These are phyloP conservation scores for Anabas testudineus DNA, from an alignment of 2,797 vertebrate species.

Conservation along the genomic window DNA sequence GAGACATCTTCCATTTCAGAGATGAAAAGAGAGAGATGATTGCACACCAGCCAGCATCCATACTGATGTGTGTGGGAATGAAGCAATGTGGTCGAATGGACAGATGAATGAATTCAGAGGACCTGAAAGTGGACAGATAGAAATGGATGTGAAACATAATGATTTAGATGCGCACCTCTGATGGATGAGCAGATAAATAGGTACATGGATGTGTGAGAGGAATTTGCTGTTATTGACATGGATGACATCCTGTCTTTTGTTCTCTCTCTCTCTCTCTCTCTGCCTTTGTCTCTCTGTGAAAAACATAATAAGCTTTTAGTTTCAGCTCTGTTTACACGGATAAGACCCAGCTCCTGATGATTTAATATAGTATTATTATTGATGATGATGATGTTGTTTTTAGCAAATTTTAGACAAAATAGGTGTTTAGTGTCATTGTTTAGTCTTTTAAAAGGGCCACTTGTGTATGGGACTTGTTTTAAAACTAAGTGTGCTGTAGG, in stretches of 20 bases:
- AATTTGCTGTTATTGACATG: not conserved
- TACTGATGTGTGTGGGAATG: conserved; percentile 42
- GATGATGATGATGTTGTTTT: no score
- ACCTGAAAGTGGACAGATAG: conserved; percentile 42
- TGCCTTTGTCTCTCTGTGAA: no score
- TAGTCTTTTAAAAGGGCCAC: no score
- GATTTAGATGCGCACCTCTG: conserved; percentile 28
- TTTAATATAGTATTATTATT: no score
- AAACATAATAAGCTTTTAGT: no score
- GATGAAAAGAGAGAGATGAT: conserved; percentile 51
- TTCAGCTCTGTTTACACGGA: no score
- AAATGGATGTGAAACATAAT: conserved; percentile 40
- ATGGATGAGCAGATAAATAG: conserved; percentile 45
- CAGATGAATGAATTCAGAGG: conserved; percentile 46
- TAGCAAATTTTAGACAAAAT: no score
- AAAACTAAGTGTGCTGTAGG: no score
- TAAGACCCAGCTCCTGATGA: not conserved
- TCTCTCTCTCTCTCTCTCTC: not conserved
- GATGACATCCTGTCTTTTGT: not conserved
- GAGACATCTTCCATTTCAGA: conserved; percentile 58
- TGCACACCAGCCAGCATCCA: conserved; percentile 51
- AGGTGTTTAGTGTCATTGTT: no score
- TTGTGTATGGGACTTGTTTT: no score
- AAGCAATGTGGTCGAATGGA: conserved; percentile 36
- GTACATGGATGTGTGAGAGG: conserved; percentile 29